Percentiles rank a stretch among this genome's conserved stretches.
Conservation (phyloP, 2,797 vertebrate species). For the Anguilla pacifica region DNA sequence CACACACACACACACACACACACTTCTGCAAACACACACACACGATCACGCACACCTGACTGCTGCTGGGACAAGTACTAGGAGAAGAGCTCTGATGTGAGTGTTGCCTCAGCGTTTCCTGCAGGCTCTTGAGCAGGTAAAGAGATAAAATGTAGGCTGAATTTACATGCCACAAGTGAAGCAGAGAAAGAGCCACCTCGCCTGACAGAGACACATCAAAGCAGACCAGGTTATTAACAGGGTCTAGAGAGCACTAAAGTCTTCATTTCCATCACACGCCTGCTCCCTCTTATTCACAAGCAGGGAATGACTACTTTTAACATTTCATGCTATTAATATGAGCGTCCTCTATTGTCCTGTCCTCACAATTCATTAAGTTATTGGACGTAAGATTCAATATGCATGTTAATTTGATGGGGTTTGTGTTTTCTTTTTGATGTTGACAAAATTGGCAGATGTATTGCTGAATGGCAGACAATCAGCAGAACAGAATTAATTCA, state of each 20-base stretch:
- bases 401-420: conserved; percentile 75
- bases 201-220: conserved; percentile 71
- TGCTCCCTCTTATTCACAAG: conserved; percentile 48
- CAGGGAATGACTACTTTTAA: conserved; percentile 55
- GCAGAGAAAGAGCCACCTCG: conserved; percentile 66
- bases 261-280: conserved; percentile 61
- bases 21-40: background rate
- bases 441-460: conserved; percentile 68
- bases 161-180: conserved; percentile 69
- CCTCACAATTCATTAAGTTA: conserved; percentile 70
- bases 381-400: conserved; percentile 73
- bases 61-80: conserved; percentile 9
- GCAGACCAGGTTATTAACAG: conserved; percentile 64
- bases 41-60: conserved; percentile 3
- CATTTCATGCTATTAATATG: conserved; percentile 37
- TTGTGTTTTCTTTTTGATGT: conserved; percentile 77
- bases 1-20: background rate
- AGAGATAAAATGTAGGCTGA: conserved; percentile 63
- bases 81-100: background rate
- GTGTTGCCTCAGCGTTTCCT: background rate
- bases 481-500: conserved; percentile 75
- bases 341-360: conserved; percentile 50
- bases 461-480: conserved; percentile 63
- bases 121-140: conserved; percentile 68
- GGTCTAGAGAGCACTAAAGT: conserved; percentile 58